Conservation (phyloP, 2,797 vertebrate species). For the Epinephelus awoara region DNA sequence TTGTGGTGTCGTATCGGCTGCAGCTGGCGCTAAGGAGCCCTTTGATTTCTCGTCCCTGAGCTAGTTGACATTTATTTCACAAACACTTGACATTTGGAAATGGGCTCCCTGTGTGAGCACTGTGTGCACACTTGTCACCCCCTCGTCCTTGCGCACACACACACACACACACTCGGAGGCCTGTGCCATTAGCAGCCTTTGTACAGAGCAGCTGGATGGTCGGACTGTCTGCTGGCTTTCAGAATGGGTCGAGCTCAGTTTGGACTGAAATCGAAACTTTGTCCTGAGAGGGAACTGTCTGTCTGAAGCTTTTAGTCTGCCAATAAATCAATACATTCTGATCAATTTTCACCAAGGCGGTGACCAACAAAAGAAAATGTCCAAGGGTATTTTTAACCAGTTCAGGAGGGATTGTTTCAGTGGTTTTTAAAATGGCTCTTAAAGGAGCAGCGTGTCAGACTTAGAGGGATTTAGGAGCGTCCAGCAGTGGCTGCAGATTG, state of each 20-base stretch:
- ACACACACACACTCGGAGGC: constrained; percentile 1
- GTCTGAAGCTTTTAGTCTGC: neutral
- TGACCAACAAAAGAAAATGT: neutral
- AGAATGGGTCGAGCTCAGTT: constrained; percentile 11
- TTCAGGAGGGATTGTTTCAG: neutral
- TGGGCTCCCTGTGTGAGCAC: constrained; percentile 42
- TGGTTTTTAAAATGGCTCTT: too few species aligned
- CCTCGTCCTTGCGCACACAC: constrained; percentile 1
- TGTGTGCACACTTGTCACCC: constrained; percentile 27
- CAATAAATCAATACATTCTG: neutral
- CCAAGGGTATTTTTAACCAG: neutral
- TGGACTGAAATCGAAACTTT: constrained; percentile 20
- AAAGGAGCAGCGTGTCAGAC: too few species aligned
- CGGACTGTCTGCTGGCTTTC: neutral
- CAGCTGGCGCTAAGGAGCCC: constrained; percentile 40
- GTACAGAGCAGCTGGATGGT: constrained; percentile 54
- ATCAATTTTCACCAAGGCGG: neutral
- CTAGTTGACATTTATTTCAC: constrained; percentile 79
- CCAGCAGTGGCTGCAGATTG: too few species aligned
- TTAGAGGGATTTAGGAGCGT: too few species aligned
- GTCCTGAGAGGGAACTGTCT: neutral
- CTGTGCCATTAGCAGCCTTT: constrained; percentile 44
- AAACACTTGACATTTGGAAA: constrained; percentile 82
- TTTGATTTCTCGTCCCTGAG: constrained; percentile 70
- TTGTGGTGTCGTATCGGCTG: constrained; percentile 27